phyloP scores from a whole-genome alignment of 1,140 invertebrate genomes.

The Spodoptera frugiperda region DNA sequence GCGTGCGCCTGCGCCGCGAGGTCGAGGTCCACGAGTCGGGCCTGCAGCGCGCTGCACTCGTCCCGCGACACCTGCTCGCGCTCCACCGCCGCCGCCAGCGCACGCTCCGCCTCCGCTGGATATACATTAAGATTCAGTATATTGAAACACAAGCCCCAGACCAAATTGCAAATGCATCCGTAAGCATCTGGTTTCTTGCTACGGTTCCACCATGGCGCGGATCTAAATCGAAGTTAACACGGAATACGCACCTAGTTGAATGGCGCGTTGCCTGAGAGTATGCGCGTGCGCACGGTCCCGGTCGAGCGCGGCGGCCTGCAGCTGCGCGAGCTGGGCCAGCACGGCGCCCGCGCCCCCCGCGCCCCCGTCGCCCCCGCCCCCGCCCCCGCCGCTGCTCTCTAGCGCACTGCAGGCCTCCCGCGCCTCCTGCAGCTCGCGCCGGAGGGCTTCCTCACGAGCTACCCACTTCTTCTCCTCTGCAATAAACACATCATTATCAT shows the following conservation, averaged over 20 bases:
- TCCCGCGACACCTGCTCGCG: conserved; percentile 63
- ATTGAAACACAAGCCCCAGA: too few species aligned
- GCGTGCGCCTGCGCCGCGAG: conserved; percentile 29
- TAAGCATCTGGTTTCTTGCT: too few species aligned
- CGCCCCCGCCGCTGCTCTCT: conserved; percentile 47
- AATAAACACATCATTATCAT: neutral
- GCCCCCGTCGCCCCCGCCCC: conserved; percentile 53
- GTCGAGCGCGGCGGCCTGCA: conserved; percentile 68
- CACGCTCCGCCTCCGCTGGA: conserved; percentile 60
- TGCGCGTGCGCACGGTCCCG: conserved; percentile 67
- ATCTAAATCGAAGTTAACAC: too few species aligned
- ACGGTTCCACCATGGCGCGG: too few species aligned
- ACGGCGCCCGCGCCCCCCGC: conserved; percentile 52
- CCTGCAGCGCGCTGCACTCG: conserved; percentile 28
- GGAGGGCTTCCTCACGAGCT: conserved; percentile 69
- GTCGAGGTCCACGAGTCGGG: conserved; percentile 42
- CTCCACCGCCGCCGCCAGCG: conserved; percentile 53
- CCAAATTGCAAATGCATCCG: too few species aligned
- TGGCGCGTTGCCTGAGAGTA: conserved; percentile 48
- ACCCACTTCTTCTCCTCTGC: conserved; percentile 81
- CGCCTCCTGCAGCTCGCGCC: conserved; percentile 68
- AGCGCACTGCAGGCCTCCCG: conserved; percentile 48
- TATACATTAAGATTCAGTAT: too few species aligned
- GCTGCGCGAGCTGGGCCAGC: conserved; percentile 60
- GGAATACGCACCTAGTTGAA: conserved; percentile 56